Evolutionary conservation across 2,113 vertebrate genomes (phyloP), one percentile per base, ranked within the genome.

Genomic region (Sturnira hondurensis): DNA sequence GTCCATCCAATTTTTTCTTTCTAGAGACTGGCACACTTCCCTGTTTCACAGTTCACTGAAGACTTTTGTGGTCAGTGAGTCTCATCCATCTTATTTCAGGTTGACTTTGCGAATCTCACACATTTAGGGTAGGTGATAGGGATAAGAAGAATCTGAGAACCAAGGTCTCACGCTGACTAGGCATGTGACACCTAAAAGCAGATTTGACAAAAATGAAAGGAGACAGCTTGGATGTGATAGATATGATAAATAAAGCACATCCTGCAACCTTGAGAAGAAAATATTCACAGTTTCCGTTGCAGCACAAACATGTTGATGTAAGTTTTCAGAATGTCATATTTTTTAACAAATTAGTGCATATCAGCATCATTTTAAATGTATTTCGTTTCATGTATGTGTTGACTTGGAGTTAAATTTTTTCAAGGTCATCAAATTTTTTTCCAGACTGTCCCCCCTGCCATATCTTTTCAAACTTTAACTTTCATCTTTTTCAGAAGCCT

Each of bases 21-120:
- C 43, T 94, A 31, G 20, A 78, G 47, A 36, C 24, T 86, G 82
- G 20, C 52, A 96, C 56, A 67, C 96, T 97, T 95, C 82, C 54
- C 54, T 93, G 61, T 95, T 97, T 97, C 73, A 97, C 96, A 94
- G 96, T 91, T 96, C 95, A 94, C 24, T 93, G 96, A 86, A 96
- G 45, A 31, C 13, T 33, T 90, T 89, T 95, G 73, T 96, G 97
- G 85, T 97, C 82, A 83, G 45, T 38, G 77, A 83, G 38, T 95
- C 16, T 31, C 77, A 96, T 96, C 92, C 88, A 95, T 97, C 95
- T 97, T 93, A 90, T 61, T 97, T 88, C 71, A 43, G 45, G 20
- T 19, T 96, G 81, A 95, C 58, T 95, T 86, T 91, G 68, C 85
- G 88, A 95, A 82, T 94, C 47, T 92, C 81, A 70, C 61, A 85